Evolutionary conservation across 23 tunicate species (phyloP).

Genomic region (Phallusia fumigata): DNA sequence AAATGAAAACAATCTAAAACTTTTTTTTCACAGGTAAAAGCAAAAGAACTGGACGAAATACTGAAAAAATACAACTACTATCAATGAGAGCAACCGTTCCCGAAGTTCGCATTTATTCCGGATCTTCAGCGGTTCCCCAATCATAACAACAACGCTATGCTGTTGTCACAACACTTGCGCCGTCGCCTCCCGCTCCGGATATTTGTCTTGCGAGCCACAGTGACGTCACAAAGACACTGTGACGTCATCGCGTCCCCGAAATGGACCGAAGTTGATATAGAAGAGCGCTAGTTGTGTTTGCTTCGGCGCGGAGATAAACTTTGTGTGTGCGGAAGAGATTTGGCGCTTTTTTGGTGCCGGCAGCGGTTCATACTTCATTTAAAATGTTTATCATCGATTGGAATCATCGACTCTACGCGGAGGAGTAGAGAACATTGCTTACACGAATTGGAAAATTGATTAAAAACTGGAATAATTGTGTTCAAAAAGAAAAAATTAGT

Average conservation of each 20-base stretch:
- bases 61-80: conserved; percentile 66
- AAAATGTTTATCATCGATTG: too few species aligned
- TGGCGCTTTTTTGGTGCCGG: too few species aligned
- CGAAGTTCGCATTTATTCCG: neutral
- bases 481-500: too few species aligned
- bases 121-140: too few species aligned
- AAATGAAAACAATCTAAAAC: neutral
- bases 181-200: neutral
- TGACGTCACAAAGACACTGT: conserved; percentile 4
- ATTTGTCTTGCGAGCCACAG: neutral
- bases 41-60: conserved; percentile 85
- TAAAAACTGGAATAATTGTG: too few species aligned
- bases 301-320: conserved; percentile 11
- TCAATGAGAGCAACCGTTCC: neutral
- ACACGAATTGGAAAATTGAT: too few species aligned
- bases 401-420: too few species aligned
- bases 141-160: neutral
- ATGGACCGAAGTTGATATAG: neutral
- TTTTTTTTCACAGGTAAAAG: conserved; percentile 54
- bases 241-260: neutral
- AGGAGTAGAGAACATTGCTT: too few species aligned
- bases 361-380: too few species aligned
- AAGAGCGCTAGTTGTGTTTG: neutral
- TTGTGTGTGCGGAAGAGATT: neutral
- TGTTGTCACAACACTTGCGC: neutral